These are phyloP conservation scores for Ctenoplectra terminalis DNA, from an alignment of 1,140 invertebrate genomes.

Conservation along the genomic window DNA sequence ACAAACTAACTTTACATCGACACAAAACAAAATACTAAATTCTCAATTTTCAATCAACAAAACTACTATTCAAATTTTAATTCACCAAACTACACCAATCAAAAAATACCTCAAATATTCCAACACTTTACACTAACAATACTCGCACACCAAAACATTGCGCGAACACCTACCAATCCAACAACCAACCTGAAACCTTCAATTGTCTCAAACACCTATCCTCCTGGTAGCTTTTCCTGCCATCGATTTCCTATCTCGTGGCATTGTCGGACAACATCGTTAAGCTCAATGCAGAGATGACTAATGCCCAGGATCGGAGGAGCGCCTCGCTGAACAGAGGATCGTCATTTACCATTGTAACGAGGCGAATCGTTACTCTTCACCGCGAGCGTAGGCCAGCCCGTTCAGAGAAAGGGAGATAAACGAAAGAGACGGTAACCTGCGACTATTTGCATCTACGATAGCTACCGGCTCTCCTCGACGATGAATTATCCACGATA, in stretches of 20 bases:
- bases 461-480: slow-evolving; percentile 56
- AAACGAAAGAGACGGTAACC: slow-evolving; percentile 26
- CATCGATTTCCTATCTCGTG: slow-evolving; percentile 16
- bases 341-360: slow-evolving; percentile 58
- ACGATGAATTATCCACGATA: slow-evolving; percentile 53
- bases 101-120: no score
- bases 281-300: slow-evolving; percentile 45
- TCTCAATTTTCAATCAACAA: no score
- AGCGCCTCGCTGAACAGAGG: slow-evolving; percentile 24
- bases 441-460: slow-evolving; percentile 59
- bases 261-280: slow-evolving; percentile 44
- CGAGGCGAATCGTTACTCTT: slow-evolving; percentile 55
- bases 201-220: background rate
- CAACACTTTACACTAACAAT: no score
- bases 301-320: slow-evolving; percentile 46
- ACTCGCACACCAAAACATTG: no score
- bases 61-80: no score
- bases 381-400: background rate
- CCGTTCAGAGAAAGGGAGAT: background rate
- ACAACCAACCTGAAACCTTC: background rate
- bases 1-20: no score
- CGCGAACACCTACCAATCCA: no score
- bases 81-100: no score
- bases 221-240: background rate
- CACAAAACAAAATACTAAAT: no score